phyloP scores from a whole-genome alignment of 1,140 invertebrate species.

The Asbolus verrucosus region DNA sequence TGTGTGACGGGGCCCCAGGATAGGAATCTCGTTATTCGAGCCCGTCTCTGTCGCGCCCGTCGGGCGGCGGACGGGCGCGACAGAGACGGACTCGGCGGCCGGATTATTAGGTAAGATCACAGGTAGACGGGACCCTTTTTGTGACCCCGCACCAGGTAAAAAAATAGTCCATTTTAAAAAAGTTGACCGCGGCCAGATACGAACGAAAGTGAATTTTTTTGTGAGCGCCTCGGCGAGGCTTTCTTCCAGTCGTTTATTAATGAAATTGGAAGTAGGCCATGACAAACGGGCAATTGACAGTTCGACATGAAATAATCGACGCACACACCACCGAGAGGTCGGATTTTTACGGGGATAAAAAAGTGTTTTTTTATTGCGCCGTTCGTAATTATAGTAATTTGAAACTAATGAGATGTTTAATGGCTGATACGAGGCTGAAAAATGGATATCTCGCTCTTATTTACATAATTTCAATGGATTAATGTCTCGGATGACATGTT shows the following conservation, averaged over 20 bases:
- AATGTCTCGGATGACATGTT: no score
- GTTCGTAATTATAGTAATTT: no score
- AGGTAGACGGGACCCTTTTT: slow-evolving; percentile 45
- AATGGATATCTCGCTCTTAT: no score
- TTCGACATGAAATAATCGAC: no score
- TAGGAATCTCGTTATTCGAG: background rate
- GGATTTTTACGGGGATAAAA: no score
- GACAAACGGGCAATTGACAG: no score
- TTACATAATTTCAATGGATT: no score
- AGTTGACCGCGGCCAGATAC: slow-evolving; percentile 41
- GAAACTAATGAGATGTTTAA: no score
- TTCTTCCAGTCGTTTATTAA: background rate
- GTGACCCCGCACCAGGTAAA: slow-evolving; percentile 39
- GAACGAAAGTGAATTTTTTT: slow-evolving; percentile 10
- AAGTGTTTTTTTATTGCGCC: no score
- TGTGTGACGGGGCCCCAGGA: background rate
- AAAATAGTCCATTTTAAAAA: slow-evolving; percentile 46
- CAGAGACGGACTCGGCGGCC: slow-evolving; percentile 12
- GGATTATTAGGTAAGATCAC: slow-evolving; percentile 50
- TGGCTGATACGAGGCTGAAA: no score
- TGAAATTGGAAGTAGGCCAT: background rate
- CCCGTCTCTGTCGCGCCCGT: background rate
- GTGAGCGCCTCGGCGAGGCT: no score
- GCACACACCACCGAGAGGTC: no score
- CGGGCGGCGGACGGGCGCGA: background rate